Evolutionary conservation across 2,888 invertebrate genomes (phyloP).

Genomic region (Apotomis betuletana): DNA sequence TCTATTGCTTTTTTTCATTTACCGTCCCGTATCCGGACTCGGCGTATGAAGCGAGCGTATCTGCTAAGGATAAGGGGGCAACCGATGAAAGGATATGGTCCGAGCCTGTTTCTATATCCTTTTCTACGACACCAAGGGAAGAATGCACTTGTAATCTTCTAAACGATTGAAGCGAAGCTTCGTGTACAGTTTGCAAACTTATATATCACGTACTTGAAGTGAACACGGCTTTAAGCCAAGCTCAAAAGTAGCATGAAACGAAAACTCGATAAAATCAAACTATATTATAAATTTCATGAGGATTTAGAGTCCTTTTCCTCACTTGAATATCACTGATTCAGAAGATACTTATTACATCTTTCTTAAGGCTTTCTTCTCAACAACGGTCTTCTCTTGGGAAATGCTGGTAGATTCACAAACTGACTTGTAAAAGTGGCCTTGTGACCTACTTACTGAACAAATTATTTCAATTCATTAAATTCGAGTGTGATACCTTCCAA

Average conservation of each 20-base stretch:
- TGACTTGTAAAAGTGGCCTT: too few relatives aligned
- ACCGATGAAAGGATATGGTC: neutral
- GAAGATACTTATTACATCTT: too few relatives aligned
- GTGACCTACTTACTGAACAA: too few relatives aligned
- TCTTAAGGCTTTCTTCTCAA: too few relatives aligned
- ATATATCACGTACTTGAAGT: neutral
- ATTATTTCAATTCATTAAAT: too few relatives aligned
- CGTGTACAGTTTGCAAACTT: neutral
- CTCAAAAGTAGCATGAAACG: neutral
- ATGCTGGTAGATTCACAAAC: too few relatives aligned
- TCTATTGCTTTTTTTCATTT: neutral
- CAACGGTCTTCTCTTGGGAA: too few relatives aligned
- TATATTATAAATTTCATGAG: neutral
- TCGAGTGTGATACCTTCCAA: too few relatives aligned
- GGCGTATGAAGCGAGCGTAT: neutral
- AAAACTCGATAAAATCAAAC: neutral
- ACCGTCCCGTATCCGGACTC: conserved; percentile 5
- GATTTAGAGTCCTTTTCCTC: too few relatives aligned
- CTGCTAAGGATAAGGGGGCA: neutral
- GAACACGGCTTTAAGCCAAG: neutral
- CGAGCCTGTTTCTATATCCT: neutral
- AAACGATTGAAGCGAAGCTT: neutral
- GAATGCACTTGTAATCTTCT: neutral
- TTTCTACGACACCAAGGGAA: neutral
- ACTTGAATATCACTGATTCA: too few relatives aligned